These are phyloP conservation scores for Abrostola triplasia DNA, from an alignment of 2,888 invertebrate genomes.

Conservation along the genomic window DNA sequence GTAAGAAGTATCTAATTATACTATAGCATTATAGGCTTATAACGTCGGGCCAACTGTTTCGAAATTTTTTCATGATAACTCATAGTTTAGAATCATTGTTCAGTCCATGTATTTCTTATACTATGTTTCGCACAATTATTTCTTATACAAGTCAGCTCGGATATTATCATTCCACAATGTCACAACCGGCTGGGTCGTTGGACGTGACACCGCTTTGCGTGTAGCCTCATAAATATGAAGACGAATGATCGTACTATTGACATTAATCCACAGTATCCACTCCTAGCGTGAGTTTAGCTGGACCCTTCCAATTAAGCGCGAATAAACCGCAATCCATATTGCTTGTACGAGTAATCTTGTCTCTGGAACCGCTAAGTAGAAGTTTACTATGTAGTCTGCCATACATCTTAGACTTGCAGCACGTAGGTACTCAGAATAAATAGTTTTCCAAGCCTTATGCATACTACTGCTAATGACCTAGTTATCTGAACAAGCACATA, in stretches of 20 bases:
- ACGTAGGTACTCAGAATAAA: conserved; percentile 10
- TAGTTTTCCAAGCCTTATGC: conserved; percentile 26
- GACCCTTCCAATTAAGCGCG: background rate
- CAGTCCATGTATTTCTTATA: too few relatives aligned
- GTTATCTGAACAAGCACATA: conserved; percentile 35
- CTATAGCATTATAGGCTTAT: too few relatives aligned
- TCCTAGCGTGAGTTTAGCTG: background rate
- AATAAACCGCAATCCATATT: background rate
- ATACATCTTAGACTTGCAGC: background rate
- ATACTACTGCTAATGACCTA: conserved; percentile 41
- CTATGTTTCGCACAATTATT: too few relatives aligned
- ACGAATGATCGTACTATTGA: background rate
- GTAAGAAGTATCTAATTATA: too few relatives aligned
- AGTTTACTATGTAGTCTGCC: background rate
- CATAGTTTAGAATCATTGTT: too few relatives aligned
- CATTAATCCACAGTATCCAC: conserved; percentile 2
- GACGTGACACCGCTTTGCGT: background rate
- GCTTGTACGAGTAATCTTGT: conserved; percentile 1
- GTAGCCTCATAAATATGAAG: background rate
- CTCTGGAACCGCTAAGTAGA: background rate
- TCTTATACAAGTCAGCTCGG: too few relatives aligned
- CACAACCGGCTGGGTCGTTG: too few relatives aligned
- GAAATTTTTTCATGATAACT: too few relatives aligned
- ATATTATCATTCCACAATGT: too few relatives aligned
- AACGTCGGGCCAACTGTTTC: too few relatives aligned